phyloP scores from a whole-genome alignment of 2,797 vertebrate genomes.

The Hipposideros larvatus region DNA sequence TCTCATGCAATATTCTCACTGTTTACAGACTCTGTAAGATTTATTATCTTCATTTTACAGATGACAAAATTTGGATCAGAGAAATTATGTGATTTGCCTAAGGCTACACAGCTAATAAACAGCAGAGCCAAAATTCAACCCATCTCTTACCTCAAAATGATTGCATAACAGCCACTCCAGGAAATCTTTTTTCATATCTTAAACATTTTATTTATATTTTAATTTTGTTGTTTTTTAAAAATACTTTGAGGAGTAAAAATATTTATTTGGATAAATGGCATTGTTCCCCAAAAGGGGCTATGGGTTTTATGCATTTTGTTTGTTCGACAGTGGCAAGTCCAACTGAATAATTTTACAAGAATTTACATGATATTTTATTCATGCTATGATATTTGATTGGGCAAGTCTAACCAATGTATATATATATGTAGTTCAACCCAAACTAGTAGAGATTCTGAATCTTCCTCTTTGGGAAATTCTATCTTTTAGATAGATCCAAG shows the following conservation, averaged over 20 bases:
- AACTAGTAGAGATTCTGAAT: conserved; percentile 34
- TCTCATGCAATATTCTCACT: background rate
- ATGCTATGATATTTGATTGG: background rate
- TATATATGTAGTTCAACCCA: conserved; percentile 6
- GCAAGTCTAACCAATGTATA: background rate
- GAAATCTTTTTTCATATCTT: conserved; percentile 12
- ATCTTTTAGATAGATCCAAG: conserved; percentile 49
- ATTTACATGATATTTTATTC: conserved; percentile 23
- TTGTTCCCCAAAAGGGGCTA: background rate
- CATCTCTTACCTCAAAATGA: background rate
- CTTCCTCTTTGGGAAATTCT: conserved; percentile 29
- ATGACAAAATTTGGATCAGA: conserved; percentile 41
- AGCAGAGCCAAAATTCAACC: background rate
- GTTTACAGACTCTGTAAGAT: conserved; percentile 30
- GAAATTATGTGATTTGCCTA: background rate
- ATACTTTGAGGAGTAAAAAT: background rate
- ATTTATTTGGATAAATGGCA: conserved; percentile 17
- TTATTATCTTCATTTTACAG: conserved; percentile 57
- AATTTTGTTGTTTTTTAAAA: conserved; percentile 35
- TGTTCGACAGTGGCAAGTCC: background rate
- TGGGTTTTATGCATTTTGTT: background rate
- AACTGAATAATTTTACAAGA: conserved; percentile 21
- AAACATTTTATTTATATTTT: conserved; percentile 52
- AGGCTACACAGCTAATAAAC: background rate
- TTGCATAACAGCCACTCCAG: background rate